These are phyloP conservation scores for Molanna angustata DNA, from an alignment of 2,888 invertebrate species.

Conservation along the genomic window DNA sequence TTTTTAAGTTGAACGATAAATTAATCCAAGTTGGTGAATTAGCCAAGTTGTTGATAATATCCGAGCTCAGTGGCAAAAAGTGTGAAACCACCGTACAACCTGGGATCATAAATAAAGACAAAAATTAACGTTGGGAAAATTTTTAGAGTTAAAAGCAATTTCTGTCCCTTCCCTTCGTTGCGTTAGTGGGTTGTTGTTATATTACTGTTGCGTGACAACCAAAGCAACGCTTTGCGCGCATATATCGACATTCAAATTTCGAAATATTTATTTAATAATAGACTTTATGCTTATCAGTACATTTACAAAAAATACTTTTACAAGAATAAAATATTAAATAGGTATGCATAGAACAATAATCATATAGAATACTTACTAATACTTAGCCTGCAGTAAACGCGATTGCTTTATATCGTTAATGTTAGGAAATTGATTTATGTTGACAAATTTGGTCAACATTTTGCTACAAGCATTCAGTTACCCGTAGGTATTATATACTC, in stretches of 20 bases:
- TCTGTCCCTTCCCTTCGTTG: conserved; percentile 9
- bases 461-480: too few relatives aligned
- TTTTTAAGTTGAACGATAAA: conserved; percentile 5
- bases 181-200: conserved; percentile 16
- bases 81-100: conserved; percentile 14
- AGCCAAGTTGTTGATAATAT: conserved; percentile 8
- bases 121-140: conserved; percentile 14
- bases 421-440: too few relatives aligned
- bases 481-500: too few relatives aligned
- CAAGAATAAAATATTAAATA: too few relatives aligned
- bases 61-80: conserved; percentile 9
- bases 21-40: neutral
- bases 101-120: conserved; percentile 16
- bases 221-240: neutral
- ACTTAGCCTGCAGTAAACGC: too few relatives aligned
- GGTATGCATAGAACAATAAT: too few relatives aligned
- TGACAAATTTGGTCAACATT: too few relatives aligned
- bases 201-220: neutral
- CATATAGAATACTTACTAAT: too few relatives aligned
- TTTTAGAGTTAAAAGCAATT: conserved; percentile 24
- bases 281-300: too few relatives aligned
- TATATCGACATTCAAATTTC: neutral
- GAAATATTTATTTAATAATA: too few relatives aligned
- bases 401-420: too few relatives aligned
- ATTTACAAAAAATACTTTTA: too few relatives aligned